Evolutionary conservation across 2,797 vertebrate genomes (phyloP), one percentile per base, ranked within the genome.

Genomic region (Masticophis lateralis): DNA sequence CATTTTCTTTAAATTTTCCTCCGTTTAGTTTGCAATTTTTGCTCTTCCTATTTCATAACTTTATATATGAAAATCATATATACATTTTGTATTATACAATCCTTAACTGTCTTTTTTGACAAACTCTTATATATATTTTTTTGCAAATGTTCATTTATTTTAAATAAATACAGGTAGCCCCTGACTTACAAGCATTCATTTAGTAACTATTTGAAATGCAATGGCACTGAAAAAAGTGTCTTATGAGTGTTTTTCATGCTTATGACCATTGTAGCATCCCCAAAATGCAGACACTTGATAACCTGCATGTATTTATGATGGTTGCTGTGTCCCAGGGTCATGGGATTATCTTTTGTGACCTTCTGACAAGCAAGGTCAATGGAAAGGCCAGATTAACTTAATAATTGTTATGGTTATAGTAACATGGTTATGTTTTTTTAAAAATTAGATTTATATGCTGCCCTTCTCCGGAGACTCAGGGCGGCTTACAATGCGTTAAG

Each of bases 31-130:
- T 95, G 97, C 97, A 13, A 95, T 97, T 93, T 96, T 96, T 96
- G 63, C 96, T 95, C 96, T 97, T 97, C 90, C 97, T 94, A 27
- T 96, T 97, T 88, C 93, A 96, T 90, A 97, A 95, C 89, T 96
- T 97, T 14, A 92, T 93, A 43, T 74, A 86, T 61, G 90, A 94
- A 90, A 89, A 47, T 37, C 91, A 83, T 55, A 57, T 60, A 2
- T 53, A 53, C 0, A 43, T 94, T 47, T n/a, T 55, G 51, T 27
- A 37, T 86, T 86, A 37, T 87, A 60, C 11, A 53, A 9, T 20
- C 28, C 53, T 55, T 86, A 61, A 18, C 92, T 90, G 79, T 94
- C 69, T 37, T 90, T 66, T 28, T n/a, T 86, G 69, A 57, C 61
- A 63, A 86, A 12, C 43, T 8, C 18, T 61, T 27, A 7, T n/a